These are phyloP conservation scores for Galerucella calmariensis DNA, from an alignment of 2,888 invertebrate genomes.

Conservation along the genomic window DNA sequence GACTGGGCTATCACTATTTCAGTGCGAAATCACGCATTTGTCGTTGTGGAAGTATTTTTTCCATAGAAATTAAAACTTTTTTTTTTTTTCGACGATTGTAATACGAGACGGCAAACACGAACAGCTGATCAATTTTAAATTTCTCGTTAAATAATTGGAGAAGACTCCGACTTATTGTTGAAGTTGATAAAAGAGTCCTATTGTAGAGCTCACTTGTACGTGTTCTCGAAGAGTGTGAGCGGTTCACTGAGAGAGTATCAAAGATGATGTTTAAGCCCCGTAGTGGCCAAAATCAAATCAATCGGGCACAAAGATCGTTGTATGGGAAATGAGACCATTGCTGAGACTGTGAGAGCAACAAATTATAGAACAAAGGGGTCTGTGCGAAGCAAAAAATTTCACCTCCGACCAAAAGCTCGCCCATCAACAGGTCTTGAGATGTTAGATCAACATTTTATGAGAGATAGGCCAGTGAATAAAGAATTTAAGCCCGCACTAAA, in stretches of 20 bases:
- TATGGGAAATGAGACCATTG: too few relatives aligned
- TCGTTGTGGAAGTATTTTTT: slow-evolving; percentile 11
- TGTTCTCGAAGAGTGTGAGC: neutral
- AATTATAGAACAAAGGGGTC: too few relatives aligned
- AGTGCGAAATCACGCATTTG: neutral
- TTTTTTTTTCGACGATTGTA: neutral
- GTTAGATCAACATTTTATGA: too few relatives aligned
- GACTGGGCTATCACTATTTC: neutral
- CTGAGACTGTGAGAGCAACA: too few relatives aligned
- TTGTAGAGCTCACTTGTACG: neutral
- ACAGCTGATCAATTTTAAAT: slow-evolving; percentile 7
- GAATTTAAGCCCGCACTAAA: too few relatives aligned
- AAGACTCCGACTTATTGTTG: slow-evolving; percentile 4
- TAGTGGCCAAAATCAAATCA: too few relatives aligned
- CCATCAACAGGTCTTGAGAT: too few relatives aligned
- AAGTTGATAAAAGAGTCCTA: neutral
- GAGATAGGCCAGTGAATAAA: too few relatives aligned
- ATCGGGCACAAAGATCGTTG: too few relatives aligned
- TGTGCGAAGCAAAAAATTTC: too few relatives aligned
- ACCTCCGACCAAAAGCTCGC: too few relatives aligned
- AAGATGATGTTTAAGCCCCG: neutral
- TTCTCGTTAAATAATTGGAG: slow-evolving; percentile 21
- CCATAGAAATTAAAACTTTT: slow-evolving; percentile 4
- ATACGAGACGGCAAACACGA: slow-evolving; percentile 5
- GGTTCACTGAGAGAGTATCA: neutral